Base-by-base conservation (phyloP, 2,797 vertebrate genomes). In the Percopsis omiscomaycus region DNA sequence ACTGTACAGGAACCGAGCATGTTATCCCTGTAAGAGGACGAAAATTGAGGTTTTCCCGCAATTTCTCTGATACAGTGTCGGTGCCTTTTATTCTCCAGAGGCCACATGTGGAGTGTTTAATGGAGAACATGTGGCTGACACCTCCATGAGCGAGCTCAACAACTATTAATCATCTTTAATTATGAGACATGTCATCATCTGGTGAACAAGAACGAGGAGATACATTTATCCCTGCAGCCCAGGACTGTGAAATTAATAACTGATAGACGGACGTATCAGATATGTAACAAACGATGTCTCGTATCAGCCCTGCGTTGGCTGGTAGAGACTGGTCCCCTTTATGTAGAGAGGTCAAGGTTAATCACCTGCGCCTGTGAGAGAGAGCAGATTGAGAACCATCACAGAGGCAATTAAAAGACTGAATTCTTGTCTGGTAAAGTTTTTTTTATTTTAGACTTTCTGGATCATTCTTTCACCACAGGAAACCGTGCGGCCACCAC, bases 81-180 rank as follows among this genome's bases (percentile, higher is more conserved):
- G n/a, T 74, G 84, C 77, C 77, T 64, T 30, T 16, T 29, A 15
- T 52, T 72, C 73, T 74, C 73, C 5, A 0, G 32, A 65, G 77
- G 53, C 61, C 22, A 32, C 44, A 14, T 47, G 0, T 28, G 65
- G 75, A 76, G 80, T 80, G 63, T 83, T 85, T 86, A 85, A 87
- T 89, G 22, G 22, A 22, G 22, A 22, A 22, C 22, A 22, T 22
- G 22, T 22, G 22, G 22, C 22, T 22, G 22, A 22, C 22, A 22
- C 22, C 22, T 22, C 22, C 22, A 22, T 22, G 22, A 22, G 22
- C 22, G 22, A 22, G 22, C 22, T 22, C 22, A 22, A 78, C 69
- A 79, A 74, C 70, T 64, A 88, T 88, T 84, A 82, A 83, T 89
- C 84, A 86, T 74, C 79, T 77, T 84, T 83, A 81, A 89, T 88